These are phyloP conservation scores for Actinopyga echinites DNA, from an alignment of 53 echinoderm and acorn worm genomes.

Conservation along the genomic window DNA sequence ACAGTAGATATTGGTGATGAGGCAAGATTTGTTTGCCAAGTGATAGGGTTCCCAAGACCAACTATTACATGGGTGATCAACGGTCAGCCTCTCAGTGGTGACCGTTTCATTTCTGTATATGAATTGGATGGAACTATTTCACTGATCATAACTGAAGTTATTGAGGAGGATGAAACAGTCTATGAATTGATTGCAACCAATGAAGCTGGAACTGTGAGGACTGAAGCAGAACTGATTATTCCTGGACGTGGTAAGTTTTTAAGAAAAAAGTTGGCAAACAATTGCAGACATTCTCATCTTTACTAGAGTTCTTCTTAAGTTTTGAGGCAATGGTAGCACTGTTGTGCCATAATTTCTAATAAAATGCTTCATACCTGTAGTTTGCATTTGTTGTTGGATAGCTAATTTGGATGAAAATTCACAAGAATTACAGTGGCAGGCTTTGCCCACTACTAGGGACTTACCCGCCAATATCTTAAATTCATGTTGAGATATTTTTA, in stretches of 20 bases:
- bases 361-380: too few relatives aligned
- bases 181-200: constrained; percentile 79
- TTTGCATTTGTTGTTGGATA: too few relatives aligned
- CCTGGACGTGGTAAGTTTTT: constrained; percentile 43
- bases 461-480: too few relatives aligned
- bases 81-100: constrained; percentile 49
- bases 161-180: constrained; percentile 76
- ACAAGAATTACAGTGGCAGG: too few relatives aligned
- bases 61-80: constrained; percentile 56
- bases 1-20: constrained; percentile 42
- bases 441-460: too few relatives aligned
- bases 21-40: constrained; percentile 53
- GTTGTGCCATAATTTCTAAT: too few relatives aligned
- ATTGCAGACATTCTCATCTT: neutral
- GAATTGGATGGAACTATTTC: constrained; percentile 63
- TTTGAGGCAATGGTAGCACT: too few relatives aligned
- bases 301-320: too few relatives aligned
- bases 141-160: constrained; percentile 66
- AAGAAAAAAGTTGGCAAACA: neutral
- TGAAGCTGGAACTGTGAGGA: constrained; percentile 74
- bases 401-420: too few relatives aligned
- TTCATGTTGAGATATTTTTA: too few relatives aligned
- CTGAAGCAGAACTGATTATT: constrained; percentile 75
- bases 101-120: constrained; percentile 62
- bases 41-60: constrained; percentile 61